Percentiles rank a stretch among this genome's conserved stretches.
Conservation (phyloP, 2,797 vertebrate genomes). For the Pangasius djambal region DNA sequence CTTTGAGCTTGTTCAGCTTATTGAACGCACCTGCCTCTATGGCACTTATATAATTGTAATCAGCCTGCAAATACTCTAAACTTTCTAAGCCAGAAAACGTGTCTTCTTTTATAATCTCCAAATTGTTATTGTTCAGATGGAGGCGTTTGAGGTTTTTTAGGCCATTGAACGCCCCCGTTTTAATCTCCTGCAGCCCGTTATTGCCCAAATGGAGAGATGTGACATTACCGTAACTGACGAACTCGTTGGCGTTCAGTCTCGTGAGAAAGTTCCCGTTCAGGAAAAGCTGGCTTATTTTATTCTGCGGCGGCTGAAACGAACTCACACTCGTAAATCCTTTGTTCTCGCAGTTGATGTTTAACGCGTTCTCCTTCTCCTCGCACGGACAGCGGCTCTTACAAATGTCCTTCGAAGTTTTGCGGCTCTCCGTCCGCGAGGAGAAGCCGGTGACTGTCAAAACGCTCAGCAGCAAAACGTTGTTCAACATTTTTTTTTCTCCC, state of each 20-base stretch:
- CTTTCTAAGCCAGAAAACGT: slow-evolving; percentile 92
- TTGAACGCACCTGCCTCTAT: slow-evolving; percentile 94
- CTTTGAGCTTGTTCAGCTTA: slow-evolving; percentile 95
- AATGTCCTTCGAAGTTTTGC: slow-evolving; percentile 98
- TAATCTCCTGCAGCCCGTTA: slow-evolving; percentile 95
- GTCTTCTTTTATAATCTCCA: slow-evolving; percentile 93
- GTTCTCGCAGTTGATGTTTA: slow-evolving; percentile 97
- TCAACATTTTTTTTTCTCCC: slow-evolving; percentile 86
- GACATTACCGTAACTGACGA: slow-evolving; percentile 92
- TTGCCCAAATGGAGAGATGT: slow-evolving; percentile 96
- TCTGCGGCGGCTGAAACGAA: slow-evolving; percentile 88
- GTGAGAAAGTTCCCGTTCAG: slow-evolving; percentile 95
- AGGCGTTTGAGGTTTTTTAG: slow-evolving; percentile 91
- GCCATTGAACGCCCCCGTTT: slow-evolving; percentile 88
- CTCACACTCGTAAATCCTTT: slow-evolving; percentile 94
- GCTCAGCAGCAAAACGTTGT: slow-evolving; percentile 90
- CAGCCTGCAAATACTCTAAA: slow-evolving; percentile 96
- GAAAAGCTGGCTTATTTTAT: slow-evolving; percentile 94
- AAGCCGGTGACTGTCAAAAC: slow-evolving; percentile 91
- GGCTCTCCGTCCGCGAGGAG: slow-evolving; percentile 85
- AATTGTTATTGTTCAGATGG: slow-evolving; percentile 96
- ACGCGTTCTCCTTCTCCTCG: slow-evolving; percentile 92
- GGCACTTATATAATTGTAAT: slow-evolving; percentile 96
- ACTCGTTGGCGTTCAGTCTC: slow-evolving; percentile 89
- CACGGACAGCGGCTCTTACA: slow-evolving; percentile 94